Evolutionary conservation across 2,797 vertebrate species (phyloP), one percentile per base, ranked within the genome.

Genomic region (Eulemur coronatus): DNA sequence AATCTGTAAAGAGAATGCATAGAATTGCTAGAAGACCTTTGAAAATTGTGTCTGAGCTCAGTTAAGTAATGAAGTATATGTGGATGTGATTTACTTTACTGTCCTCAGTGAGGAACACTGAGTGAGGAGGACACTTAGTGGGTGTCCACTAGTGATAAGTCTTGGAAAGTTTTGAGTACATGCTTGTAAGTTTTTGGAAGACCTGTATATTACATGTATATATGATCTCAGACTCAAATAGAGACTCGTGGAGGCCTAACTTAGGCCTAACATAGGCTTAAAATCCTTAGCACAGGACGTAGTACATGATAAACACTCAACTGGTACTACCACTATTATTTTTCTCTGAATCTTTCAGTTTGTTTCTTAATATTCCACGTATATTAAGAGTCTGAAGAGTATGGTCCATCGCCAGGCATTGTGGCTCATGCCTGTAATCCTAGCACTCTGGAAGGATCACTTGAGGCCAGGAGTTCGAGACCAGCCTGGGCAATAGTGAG

Each of bases 1-100:
- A 96, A 59, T 90, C 22, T 96, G 50, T 43, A 85, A 93, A 95
- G 81, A 91, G 41, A 90, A 73, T 85, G 52, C 28, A 20, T 67
- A 6, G n/a, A 48, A 80, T 96, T 41, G 46, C 79, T 95, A 75
- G 48, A 94, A 79, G 41, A 86, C 26, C 24, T 91, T 89, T 93
- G 63, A 94, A 84, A 43, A 80, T 61, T 67, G 15, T 91, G 38
- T 46, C 76, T 89, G 55, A 94, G 38, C 46, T 67, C 43, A 48
- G 15, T 79, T 95, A 57, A 91, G 9, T 91, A 89, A 67, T 73
- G 13, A 94, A 35, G 11, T 93, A 7, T 80, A 76, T 11, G 10
- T 30, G 28, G 43, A 43, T 91, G 61, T 93, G 43, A 67, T 43
- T 97, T 65, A 72, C 35, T 92, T 93, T 81, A 28, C 28, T 81